A percentile compares a stretch with the other conserved stretches of the same genome.
Conservation (phyloP, 2,888 invertebrate species). For the Drosophila robusta region DNA sequence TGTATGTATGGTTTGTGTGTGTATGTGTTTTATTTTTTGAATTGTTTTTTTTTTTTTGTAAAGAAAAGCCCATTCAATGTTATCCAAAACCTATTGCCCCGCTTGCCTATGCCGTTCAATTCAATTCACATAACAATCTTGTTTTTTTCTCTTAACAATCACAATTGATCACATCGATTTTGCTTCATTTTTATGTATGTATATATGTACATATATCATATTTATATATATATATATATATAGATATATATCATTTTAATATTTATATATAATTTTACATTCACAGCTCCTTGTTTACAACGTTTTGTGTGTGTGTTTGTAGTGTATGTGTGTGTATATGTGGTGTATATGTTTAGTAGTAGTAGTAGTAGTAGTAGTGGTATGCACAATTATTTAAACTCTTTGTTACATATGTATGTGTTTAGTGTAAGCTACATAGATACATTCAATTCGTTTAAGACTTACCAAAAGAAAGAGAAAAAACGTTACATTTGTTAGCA, state of each 20-base stretch:
- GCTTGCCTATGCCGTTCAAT: constrained; percentile 61
- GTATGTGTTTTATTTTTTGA: constrained; percentile 14
- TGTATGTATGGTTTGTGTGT: constrained; percentile 38
- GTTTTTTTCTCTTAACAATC: constrained; percentile 78
- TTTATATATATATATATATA: constrained; percentile 57
- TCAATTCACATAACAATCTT: constrained; percentile 56
- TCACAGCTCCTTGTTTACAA: constrained; percentile 85
- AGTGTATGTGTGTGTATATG: constrained; percentile 18
- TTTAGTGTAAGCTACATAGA: constrained; percentile 26
- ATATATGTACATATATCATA: constrained; percentile 55
- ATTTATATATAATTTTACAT: constrained; percentile 82
- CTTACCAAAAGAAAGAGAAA: constrained; percentile 44
- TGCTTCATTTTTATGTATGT: constrained; percentile 56
- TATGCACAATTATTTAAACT: constrained; percentile 43
- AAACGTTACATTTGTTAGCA: constrained; percentile 50
- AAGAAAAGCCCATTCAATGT: constrained; percentile 62
- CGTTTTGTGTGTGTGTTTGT: constrained; percentile 59
- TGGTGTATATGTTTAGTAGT: constrained; percentile 27
- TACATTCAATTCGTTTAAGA: constrained; percentile 44
- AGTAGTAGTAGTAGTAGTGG: constrained; percentile 27
- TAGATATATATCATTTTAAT: constrained; percentile 53
- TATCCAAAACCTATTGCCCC: constrained; percentile 47
- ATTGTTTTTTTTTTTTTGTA: constrained; percentile 22
- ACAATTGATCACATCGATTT: constrained; percentile 85
- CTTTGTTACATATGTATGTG: constrained; percentile 37